Evolutionary conservation across 2,797 vertebrate genomes (phyloP).

Genomic region (Amphiprion clarkii): DNA sequence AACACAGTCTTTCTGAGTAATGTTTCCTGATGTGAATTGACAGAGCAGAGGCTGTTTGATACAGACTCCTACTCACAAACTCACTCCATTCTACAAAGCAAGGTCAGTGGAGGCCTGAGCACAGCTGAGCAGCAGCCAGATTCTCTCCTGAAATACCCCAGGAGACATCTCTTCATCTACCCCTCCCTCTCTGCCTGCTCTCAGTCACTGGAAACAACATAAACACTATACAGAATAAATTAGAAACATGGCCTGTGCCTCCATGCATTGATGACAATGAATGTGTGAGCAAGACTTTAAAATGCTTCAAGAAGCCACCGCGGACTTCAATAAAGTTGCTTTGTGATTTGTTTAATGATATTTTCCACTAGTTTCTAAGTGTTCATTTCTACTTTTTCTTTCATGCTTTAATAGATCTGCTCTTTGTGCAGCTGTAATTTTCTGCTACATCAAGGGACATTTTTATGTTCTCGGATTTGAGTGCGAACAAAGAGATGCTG

Average conservation of each 20-base stretch:
- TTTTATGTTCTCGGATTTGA: not conserved
- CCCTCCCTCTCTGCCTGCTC: conserved; percentile 2
- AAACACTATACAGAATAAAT: not conserved
- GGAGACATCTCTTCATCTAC: not conserved
- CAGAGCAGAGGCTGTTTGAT: conserved; percentile 1
- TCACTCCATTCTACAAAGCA: not conserved
- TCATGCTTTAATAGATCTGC: too few relatives aligned
- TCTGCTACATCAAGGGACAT: conserved; percentile 19
- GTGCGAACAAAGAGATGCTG: not conserved
- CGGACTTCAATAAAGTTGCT: too few relatives aligned
- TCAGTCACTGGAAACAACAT: conserved; percentile 1
- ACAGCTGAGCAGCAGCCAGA: too few relatives aligned
- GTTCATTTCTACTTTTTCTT: not conserved
- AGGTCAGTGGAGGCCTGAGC: too few relatives aligned
- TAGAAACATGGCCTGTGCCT: too few relatives aligned
- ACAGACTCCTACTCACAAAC: conserved; percentile 18
- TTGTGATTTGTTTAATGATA: too few relatives aligned
- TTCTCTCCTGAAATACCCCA: too few relatives aligned
- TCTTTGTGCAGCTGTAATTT: conserved; percentile 2
- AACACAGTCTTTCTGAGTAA: conserved; percentile 1
- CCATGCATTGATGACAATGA: too few relatives aligned
- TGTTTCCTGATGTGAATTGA: conserved; percentile 20
- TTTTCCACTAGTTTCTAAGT: not conserved
- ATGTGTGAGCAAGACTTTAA: too few relatives aligned
- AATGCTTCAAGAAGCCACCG: too few relatives aligned